These are phyloP conservation scores for Pteropus rufus DNA, from an alignment of 2,797 vertebrate genomes.

Conservation along the genomic window DNA sequence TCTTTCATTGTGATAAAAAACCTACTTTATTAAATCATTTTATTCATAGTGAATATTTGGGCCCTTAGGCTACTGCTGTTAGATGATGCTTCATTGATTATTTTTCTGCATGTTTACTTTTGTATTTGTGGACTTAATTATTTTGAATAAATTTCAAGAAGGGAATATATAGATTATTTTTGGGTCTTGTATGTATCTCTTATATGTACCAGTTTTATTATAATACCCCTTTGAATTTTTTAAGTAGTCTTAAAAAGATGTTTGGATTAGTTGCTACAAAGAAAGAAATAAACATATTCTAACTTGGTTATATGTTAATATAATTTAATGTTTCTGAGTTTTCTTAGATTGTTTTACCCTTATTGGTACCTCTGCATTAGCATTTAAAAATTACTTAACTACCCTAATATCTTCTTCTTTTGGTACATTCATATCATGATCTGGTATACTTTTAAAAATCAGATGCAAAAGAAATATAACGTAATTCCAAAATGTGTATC, in stretches of 20 bases:
- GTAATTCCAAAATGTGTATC: not conserved
- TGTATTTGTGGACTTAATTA: slow-evolving; percentile 26
- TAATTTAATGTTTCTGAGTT: not conserved
- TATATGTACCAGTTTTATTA: not conserved
- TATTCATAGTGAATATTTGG: not conserved
- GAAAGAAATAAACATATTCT: not conserved
- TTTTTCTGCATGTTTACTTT: not conserved
- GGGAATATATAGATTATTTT: not conserved
- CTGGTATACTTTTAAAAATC: not conserved
- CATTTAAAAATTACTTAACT: slow-evolving; percentile 15
- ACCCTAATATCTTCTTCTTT: not conserved
- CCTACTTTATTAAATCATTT: not conserved
- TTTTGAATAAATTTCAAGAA: slow-evolving; percentile 9
- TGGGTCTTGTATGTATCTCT: not conserved
- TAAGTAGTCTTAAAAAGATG: not conserved
- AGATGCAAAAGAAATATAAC: not conserved
- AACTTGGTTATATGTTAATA: slow-evolving; percentile 8
- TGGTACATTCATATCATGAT: not conserved
- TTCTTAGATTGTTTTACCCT: not conserved
- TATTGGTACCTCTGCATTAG: not conserved
- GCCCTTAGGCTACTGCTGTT: not conserved
- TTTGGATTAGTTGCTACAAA: slow-evolving; percentile 32
- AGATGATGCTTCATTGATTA: not conserved
- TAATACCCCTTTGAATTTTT: slow-evolving; percentile 18
- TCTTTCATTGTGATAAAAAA: slow-evolving; percentile 31